Evolutionary conservation across 2,113 vertebrate genomes (phyloP), one percentile per base, ranked within the genome.

Genomic region (Delphinapterus leucas): DNA sequence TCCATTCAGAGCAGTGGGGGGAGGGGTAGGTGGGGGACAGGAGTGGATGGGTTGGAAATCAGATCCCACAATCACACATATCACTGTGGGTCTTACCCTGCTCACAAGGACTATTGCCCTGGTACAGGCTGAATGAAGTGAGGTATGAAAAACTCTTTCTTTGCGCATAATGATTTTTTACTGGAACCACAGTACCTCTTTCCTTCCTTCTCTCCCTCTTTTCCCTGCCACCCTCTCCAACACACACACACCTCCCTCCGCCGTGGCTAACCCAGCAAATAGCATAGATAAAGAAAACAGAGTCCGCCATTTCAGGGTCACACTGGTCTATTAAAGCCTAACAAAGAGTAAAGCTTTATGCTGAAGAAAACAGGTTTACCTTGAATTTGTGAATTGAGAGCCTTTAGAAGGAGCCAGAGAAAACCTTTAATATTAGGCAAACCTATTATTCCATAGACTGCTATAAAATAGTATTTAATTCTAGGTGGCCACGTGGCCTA

Each of bases 281-380:
- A 95, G 60, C 63, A 84, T 26, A 88, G 70, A 96, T 90, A 97
- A 97, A 97, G 79, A 95, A 97, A 96, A 97, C 92, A 89, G 83
- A 96, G 90, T 96, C 97, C 65, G 25, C 68, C 74, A 93, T 91
- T 96, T 98, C 97, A 97, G 97, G 96, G 97, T 97, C 94, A 97
- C 92, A 95, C 96, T 96, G 96, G 95, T 95, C 96, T 97, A 97
- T 98, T 97, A 97, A 98, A 93, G 65, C 80, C 96, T 97, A 97
- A 97, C 96, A 98, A 98, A 98, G 97, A 96, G 74, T 81, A 88
- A 97, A 97, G 94, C 97, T 97, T 97, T 96, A 96, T 96, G 97
- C 88, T 86, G 96, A 95, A 96, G 94, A 98, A 97, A 97, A 97
- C 97, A 97, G 96, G 88, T 98, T 98, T 97, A 96, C 97, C 97